These are phyloP conservation scores for Danaus chrysippus DNA, from an alignment of 2,888 invertebrate species.

Conservation along the genomic window DNA sequence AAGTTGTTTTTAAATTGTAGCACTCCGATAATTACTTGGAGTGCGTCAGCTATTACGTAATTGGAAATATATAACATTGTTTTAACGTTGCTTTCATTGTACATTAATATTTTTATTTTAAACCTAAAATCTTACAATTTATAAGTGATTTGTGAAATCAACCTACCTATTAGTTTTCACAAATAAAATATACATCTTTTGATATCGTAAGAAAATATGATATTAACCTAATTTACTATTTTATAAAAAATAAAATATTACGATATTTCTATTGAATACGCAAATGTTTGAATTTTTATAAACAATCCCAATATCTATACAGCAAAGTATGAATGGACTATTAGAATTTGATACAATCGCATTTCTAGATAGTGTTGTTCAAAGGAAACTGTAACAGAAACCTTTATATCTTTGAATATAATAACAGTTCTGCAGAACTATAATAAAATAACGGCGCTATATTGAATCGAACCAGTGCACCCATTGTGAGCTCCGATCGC, in stretches of 20 bases:
- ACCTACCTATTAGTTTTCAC: background rate
- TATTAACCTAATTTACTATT: background rate
- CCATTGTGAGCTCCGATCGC: constrained; percentile 61
- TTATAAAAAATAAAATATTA: too few species aligned
- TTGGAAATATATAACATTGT: constrained; percentile 13
- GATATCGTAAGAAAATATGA: background rate
- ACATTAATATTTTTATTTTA: background rate
- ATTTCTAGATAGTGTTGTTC: background rate
- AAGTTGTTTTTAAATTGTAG: constrained; percentile 22
- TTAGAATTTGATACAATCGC: too few species aligned
- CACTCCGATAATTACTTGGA: constrained; percentile 25
- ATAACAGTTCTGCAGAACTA: constrained; percentile 16
- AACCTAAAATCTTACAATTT: background rate
- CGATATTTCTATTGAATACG: too few species aligned
- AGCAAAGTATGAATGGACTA: too few species aligned
- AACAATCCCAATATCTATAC: too few species aligned
- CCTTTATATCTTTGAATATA: constrained; percentile 8
- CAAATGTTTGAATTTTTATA: too few species aligned
- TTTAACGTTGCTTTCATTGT: background rate
- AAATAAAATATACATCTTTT: background rate
- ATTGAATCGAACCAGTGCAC: constrained; percentile 54
- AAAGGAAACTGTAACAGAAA: background rate
- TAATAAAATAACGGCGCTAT: constrained; percentile 30
- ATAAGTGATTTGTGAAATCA: background rate
- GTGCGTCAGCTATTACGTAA: constrained; percentile 25